Evolutionary conservation across 2,113 vertebrate species (phyloP), one percentile per base, ranked within the genome.

Genomic region (Parus major): DNA sequence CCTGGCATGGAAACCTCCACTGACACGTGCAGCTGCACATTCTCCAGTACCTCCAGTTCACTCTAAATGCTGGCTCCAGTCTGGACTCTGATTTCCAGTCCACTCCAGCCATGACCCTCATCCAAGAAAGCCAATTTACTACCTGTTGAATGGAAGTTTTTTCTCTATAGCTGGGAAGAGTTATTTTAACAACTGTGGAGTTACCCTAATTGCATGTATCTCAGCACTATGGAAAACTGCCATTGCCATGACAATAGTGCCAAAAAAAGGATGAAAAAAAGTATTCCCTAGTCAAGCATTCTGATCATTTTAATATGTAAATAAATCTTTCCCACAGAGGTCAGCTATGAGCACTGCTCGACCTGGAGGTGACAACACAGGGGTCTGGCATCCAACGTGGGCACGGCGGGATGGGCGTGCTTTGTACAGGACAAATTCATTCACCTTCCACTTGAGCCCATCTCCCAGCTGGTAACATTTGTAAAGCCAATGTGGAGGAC

Each of bases 11-110:
- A 65, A 80, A 66, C 39, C 72, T 68, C 35, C 56, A 73, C 52
- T 77, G 35, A 47, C 0, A 1, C 0, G 0, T n/a, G 31, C 31
- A 61, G 57, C 80, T 13, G n/a, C 21, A 24, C 3, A 0, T 56
- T 77, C 75, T 55, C 55, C 76, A 31, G 28, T 15, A 36, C 12
- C 18, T 80, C 59, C 16, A 7, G 20, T 49, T 50, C 39, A 52
- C 36, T 66, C 71, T 47, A 42, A 77, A 73, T 7, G 33, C 55
- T 35, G 64, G 50, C 68, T 88, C 53, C 42, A 47, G 50, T 13
- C 65, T 76, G 49, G 82, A 63, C 49, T 79, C 88, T 4, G 14
- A 35, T 41, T 73, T 52, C 60, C 56, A 82, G 53, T 15, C 63
- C 68, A 53, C 52, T 61, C 49, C 65, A 79, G 65, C 78, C 84